Evolutionary conservation across 1,140 invertebrate species (phyloP).

Genomic region (Heliothis subflexa): DNA sequence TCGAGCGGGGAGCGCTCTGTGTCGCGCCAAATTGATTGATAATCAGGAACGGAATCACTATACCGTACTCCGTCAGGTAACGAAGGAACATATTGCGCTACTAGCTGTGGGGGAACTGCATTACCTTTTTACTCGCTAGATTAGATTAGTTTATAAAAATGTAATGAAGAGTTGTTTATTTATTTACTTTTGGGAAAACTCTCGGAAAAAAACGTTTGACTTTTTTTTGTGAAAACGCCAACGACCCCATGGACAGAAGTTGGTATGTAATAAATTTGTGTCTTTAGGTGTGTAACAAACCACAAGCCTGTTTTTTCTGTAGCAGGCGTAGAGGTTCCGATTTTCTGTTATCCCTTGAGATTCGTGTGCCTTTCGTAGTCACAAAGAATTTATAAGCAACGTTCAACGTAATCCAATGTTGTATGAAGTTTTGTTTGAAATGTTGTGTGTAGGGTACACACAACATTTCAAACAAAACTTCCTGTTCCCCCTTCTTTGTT

Average conservation of each 20-base stretch:
- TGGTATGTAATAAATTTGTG: no score
- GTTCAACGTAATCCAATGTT: slow-evolving; percentile 40
- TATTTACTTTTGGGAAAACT: not conserved
- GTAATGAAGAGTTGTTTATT: not conserved
- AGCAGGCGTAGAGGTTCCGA: slow-evolving; percentile 9
- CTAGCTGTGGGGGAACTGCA: not conserved
- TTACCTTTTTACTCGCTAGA: not conserved
- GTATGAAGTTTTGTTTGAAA: slow-evolving; percentile 16
- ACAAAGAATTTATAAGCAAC: slow-evolving; percentile 36
- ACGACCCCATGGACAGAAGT: no score
- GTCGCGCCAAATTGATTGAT: slow-evolving; percentile 41
- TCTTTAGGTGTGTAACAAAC: not conserved
- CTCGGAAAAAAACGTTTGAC: no score
- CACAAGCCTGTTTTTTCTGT: not conserved
- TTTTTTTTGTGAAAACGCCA: no score
- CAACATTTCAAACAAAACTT: no score
- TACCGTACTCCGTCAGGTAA: slow-evolving; percentile 10
- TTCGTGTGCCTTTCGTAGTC: slow-evolving; percentile 31
- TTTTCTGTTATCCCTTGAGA: slow-evolving; percentile 20
- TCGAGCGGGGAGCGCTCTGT: slow-evolving; percentile 18
- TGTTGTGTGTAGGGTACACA: slow-evolving; percentile 13
- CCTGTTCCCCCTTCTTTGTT: not conserved
- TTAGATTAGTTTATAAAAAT: not conserved
- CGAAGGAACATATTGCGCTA: slow-evolving; percentile 21
- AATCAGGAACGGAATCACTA: slow-evolving; percentile 40